Conservation (phyloP, 1,140 invertebrate species). For the Drosophila varians region DNA sequence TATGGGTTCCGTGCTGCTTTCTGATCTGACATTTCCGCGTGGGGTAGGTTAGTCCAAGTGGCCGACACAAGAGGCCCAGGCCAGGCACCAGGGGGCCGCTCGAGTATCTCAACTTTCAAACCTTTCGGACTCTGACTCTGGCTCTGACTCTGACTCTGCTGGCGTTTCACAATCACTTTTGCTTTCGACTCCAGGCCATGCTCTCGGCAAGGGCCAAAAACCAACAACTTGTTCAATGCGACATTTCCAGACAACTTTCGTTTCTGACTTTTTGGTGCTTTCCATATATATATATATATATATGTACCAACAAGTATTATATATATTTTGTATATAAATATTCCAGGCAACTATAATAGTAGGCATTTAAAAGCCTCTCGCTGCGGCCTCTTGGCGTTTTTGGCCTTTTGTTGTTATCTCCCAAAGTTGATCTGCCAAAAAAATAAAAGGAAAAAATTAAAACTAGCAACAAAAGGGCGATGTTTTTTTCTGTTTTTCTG, state of each 20-base stretch:
- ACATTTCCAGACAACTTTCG: constrained; percentile 80
- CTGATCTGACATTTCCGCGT: constrained; percentile 57
- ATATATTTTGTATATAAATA: constrained; percentile 16
- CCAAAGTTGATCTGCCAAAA: constrained; percentile 42
- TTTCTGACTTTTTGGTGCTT: constrained; percentile 68
- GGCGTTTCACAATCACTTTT: constrained; percentile 77
- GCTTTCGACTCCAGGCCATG: constrained; percentile 70
- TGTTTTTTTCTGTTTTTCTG: constrained; percentile 26
- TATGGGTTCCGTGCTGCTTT: constrained; percentile 43
- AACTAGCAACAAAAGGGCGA: constrained; percentile 56
- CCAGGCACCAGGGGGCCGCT: not conserved
- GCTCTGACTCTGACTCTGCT: not conserved
- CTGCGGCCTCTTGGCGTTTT: constrained; percentile 26
- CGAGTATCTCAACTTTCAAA: constrained; percentile 67
- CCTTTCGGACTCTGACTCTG: constrained; percentile 48
- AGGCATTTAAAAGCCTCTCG: constrained; percentile 37
- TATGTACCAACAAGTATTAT: constrained; percentile 18
- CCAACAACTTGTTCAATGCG: constrained; percentile 60
- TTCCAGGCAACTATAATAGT: constrained; percentile 45
- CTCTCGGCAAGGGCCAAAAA: constrained; percentile 54
- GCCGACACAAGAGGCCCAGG: not conserved
- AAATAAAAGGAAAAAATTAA: constrained; percentile 13
- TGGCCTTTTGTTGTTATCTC: constrained; percentile 60
- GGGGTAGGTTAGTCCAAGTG: constrained; percentile 35
- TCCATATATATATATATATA: constrained; percentile 48